Evolutionary conservation across 1,140 invertebrate genomes (phyloP), one percentile per base, ranked within the genome.

Genomic region (Tetramorium alpestre): DNA sequence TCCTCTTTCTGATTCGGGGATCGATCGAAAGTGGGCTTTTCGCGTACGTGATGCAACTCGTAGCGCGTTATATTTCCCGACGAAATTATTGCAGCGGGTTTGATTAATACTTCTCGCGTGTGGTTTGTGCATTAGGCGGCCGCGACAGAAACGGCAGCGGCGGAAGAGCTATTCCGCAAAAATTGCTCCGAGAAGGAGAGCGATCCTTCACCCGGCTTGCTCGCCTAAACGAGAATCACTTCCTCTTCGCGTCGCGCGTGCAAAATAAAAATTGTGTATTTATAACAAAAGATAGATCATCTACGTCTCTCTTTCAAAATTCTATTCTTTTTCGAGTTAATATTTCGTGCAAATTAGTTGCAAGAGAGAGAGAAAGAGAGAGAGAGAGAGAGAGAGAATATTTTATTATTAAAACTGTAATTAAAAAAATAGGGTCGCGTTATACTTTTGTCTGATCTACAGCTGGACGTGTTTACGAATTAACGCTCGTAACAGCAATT

Each of bases 221-320:
- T 22, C 4, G 10, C 13, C 28, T 41, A 80, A 25, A 54, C 47
- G 47, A 67, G 58, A 22, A 69, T 33, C 22, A n/a, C 47, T 33
- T n/a, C 11, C 51, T 49, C 3, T 47, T 49, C 76, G 38, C 13
- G 22, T 78, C 33, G 18, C 8, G 18, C 8, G 22, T 51, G 28
- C n/a, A n/a, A 38, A 69, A 80, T 80, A 41, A 16, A 76, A 81
- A 81, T 72, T 81, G 38, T 38, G 25, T 41, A 69, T 72, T 81
- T 72, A 47, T 18, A 64, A 70, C 18, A 1, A 38, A 80, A 73
- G 33, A 70, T 22, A 28, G 11, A n/a, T 4, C 3, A 18, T 76
- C 13, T 25, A 25, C 16, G 7, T 7, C n/a, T 58, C n/a, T 58
- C 51, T 22, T 56, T 1, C 28, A 73, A 78, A 64, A 58, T 41